Conservation (phyloP, 2,797 vertebrate genomes). For the Diglossa cyanea region DNA sequence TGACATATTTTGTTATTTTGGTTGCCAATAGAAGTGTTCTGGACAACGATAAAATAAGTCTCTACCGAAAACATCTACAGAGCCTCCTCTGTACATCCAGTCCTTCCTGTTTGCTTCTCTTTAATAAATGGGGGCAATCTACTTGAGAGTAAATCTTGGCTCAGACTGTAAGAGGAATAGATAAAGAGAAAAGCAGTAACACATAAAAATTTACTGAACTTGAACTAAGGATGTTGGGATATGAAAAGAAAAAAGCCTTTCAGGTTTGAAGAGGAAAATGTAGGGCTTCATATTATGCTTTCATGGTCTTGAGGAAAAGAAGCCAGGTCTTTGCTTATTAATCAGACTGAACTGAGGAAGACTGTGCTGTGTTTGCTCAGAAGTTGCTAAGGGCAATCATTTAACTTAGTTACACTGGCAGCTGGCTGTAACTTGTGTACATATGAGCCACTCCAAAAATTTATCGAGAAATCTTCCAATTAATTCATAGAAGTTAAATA, state of each 20-base stretch:
- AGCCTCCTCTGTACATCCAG: neutral
- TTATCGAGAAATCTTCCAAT: constrained; percentile 48
- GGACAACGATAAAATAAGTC: neutral
- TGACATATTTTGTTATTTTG: neutral
- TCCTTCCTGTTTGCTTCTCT: neutral
- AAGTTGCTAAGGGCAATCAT: constrained; percentile 25
- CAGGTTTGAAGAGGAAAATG: neutral
- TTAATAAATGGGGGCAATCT: neutral
- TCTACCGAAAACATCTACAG: neutral
- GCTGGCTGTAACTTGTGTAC: constrained; percentile 15
- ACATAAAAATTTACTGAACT: neutral
- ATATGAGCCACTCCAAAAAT: constrained; percentile 29
- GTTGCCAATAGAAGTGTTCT: neutral
- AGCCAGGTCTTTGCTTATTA: constrained; percentile 5
- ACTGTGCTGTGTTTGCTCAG: constrained; percentile 9
- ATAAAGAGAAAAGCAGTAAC: neutral
- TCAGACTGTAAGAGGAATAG: neutral
- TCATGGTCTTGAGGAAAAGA: neutral
- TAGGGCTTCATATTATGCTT: neutral
- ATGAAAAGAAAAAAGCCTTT: neutral
- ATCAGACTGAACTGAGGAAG: neutral
- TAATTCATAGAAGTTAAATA: constrained; percentile 54
- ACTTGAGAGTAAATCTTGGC: neutral
- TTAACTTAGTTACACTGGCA: constrained; percentile 30
- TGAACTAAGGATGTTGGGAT: neutral